Percentiles rank a stretch among this genome's conserved stretches.
Conservation (phyloP, 2,888 invertebrate species). For the Pristionchus mayeri region DNA sequence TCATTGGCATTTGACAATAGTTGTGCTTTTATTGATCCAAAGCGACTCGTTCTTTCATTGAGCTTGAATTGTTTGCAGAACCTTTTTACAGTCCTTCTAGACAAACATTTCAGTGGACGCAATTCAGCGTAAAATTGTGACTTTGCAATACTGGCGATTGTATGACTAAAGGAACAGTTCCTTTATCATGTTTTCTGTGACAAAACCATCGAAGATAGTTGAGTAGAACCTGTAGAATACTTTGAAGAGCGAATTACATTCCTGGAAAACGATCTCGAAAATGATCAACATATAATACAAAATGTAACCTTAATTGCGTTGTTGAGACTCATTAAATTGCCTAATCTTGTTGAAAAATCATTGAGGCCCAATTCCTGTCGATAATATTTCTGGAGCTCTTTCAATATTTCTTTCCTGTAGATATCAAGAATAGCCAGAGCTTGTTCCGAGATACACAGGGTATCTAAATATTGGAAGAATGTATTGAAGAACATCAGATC, state of each 20-base stretch:
- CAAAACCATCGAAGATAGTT: not conserved
- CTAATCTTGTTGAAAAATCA: not conserved
- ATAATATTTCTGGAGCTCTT: not conserved
- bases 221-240: conserved; percentile 12
- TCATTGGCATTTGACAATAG: too few relatives aligned
- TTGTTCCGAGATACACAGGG: not conserved
- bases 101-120: too few relatives aligned
- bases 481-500: not conserved
- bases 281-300: too few relatives aligned
- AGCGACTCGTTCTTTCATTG: too few relatives aligned
- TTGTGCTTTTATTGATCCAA: too few relatives aligned
- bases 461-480: not conserved
- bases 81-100: too few relatives aligned
- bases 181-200: conserved; percentile 10
- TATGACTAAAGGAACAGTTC: conserved; percentile 6
- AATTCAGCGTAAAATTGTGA: too few relatives aligned
- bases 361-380: not conserved
- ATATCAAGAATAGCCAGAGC: not conserved
- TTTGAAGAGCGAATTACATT: conserved; percentile 20
- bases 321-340: not conserved
- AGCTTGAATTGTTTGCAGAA: too few relatives aligned
- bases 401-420: not conserved
- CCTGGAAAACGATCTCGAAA: not conserved
- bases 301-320: not conserved
- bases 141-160: too few relatives aligned